These are phyloP conservation scores for Sepiola atlantica DNA, from an alignment of 2,888 invertebrate genomes.

Conservation along the genomic window DNA sequence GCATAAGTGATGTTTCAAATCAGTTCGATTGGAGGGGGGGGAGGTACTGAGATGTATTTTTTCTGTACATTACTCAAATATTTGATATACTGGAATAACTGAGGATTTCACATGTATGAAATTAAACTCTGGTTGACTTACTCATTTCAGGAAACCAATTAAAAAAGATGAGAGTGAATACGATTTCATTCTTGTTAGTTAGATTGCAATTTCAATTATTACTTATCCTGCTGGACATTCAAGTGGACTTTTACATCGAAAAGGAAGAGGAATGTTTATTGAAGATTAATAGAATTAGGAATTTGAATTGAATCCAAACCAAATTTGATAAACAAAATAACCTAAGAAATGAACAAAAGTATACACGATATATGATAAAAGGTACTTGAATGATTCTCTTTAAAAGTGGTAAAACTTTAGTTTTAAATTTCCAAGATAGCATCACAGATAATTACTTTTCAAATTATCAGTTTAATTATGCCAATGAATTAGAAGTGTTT, in stretches of 20 bases:
- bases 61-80: neutral
- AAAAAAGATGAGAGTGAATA: neutral
- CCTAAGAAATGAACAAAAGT: neutral
- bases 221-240: neutral
- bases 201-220: conserved; percentile 1
- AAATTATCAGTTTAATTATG: neutral
- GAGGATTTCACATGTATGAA: neutral
- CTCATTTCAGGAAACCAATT: neutral
- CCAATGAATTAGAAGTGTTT: neutral
- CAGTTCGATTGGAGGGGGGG: neutral
- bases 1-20: neutral
- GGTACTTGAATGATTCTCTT: neutral
- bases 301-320: neutral
- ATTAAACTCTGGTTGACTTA: neutral
- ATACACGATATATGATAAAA: neutral
- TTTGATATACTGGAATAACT: neutral
- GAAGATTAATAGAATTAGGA: neutral
- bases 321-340: neutral
- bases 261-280: neutral
- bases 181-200: neutral
- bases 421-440: neutral
- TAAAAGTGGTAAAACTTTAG: neutral
- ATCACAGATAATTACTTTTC: neutral
- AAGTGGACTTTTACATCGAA: neutral
- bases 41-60: neutral